phyloP scores from a whole-genome alignment of 2,888 invertebrate genomes.

The Drosophila paracracens region DNA sequence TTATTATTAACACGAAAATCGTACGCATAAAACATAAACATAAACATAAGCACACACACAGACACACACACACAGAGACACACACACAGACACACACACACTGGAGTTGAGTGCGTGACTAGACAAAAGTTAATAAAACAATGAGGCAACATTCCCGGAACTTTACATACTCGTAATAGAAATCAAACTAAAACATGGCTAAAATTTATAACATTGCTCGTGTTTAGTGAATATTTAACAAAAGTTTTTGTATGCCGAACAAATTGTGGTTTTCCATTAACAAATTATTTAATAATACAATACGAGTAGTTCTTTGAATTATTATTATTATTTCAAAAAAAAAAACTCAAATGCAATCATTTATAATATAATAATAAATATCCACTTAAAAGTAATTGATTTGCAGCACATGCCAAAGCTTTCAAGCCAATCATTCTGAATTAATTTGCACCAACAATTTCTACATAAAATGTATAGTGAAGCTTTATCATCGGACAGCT shows the following conservation, averaged over 20 bases:
- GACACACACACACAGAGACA: neutral
- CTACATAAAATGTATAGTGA: neutral
- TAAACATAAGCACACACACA: neutral
- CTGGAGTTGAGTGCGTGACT: conserved; percentile 3
- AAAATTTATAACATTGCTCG: neutral
- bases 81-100: neutral
- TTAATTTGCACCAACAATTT: neutral
- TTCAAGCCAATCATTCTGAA: neutral
- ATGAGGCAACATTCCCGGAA: neutral
- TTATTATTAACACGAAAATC: conserved; percentile 69
- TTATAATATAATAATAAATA: neutral
- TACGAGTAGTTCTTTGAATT: neutral
- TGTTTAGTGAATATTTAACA: neutral
- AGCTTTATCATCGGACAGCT: neutral
- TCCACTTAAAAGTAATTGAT: neutral
- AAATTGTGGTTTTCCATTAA: neutral
- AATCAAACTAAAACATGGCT: neutral
- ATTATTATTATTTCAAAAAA: neutral
- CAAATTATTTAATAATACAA: neutral
- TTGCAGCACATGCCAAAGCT: neutral
- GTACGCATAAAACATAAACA: conserved; percentile 41
- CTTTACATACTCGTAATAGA: neutral
- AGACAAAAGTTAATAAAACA: conserved; percentile 1
- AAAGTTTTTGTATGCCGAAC: neutral
- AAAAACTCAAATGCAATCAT: neutral